Evolutionary conservation across 2,888 invertebrate genomes (phyloP).

Genomic region (Tipula lateralis): DNA sequence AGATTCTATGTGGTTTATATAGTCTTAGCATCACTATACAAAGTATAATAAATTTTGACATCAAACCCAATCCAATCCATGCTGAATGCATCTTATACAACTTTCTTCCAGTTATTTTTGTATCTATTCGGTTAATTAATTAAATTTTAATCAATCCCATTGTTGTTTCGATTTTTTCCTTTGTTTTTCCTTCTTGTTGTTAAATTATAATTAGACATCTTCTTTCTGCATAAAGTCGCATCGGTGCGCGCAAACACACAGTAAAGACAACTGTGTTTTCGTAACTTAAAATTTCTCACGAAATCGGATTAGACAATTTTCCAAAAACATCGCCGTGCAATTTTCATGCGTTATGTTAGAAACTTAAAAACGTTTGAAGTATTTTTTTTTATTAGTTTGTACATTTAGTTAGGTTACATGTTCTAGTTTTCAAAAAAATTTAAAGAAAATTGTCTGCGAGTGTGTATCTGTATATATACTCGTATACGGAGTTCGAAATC

Average conservation of each 20-base stretch:
- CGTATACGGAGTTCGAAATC: not conserved
- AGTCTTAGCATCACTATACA: too few species aligned
- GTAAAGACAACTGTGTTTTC: not conserved
- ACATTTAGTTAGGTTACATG: not conserved
- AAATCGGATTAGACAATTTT: not conserved
- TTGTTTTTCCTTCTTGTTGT: not conserved
- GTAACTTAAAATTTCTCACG: not conserved
- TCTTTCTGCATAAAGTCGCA: not conserved
- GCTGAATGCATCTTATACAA: too few species aligned
- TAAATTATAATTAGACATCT: conserved; percentile 2
- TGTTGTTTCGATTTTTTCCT: not conserved
- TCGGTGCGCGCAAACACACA: not conserved
- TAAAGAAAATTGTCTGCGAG: not conserved
- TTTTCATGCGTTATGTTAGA: not conserved
- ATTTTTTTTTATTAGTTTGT: not conserved
- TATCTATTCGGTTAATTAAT: not conserved
- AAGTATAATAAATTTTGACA: too few species aligned
- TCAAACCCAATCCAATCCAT: too few species aligned
- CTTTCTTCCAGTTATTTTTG: not conserved
- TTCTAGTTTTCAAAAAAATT: conserved; percentile 24
- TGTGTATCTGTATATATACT: not conserved
- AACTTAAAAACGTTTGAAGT: conserved; percentile 12
- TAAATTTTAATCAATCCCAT: conserved; percentile 11
- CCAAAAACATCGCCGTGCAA: not conserved
- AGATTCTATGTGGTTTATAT: too few species aligned